Evolutionary conservation across 2,113 vertebrate genomes (phyloP).

Genomic region (Hiodon tergisus): DNA sequence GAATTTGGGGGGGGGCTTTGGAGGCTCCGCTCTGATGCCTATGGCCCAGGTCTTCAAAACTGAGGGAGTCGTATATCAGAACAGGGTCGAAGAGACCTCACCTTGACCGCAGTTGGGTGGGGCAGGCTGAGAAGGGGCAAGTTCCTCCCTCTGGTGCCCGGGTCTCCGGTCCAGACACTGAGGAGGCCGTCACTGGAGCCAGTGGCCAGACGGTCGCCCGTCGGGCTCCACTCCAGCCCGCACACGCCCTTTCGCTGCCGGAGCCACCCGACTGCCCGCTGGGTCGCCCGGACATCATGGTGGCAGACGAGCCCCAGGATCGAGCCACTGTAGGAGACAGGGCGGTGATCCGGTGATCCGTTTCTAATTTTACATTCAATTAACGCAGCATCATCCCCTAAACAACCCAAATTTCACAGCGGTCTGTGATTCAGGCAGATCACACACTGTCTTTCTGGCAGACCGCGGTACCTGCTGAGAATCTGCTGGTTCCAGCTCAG

Average conservation of each 20-base stretch:
- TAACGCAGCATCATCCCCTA: neutral
- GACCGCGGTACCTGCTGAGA: constrained; percentile 68
- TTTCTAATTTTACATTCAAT: neutral
- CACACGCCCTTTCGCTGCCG: constrained; percentile 55
- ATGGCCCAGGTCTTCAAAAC: neutral
- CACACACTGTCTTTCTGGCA: neutral
- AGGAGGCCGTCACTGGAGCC: constrained; percentile 60
- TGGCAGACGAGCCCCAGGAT: constrained; percentile 62
- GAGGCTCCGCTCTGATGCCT: neutral
- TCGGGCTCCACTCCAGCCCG: constrained; percentile 67
- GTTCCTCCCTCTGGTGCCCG: constrained; percentile 32
- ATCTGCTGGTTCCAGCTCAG: constrained; percentile 69
- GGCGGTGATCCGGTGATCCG: neutral
- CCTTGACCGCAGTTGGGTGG: constrained; percentile 68
- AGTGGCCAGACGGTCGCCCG: constrained; percentile 54
- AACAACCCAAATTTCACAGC: neutral
- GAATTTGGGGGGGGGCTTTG: no score
- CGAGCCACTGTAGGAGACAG: constrained; percentile 57
- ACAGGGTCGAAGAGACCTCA: constrained; percentile 28
- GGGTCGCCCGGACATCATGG: constrained; percentile 50
- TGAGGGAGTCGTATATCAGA: neutral
- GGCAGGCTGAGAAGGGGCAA: constrained; percentile 46
- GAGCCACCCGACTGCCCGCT: constrained; percentile 45
- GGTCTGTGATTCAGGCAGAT: neutral
- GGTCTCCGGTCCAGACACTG: constrained; percentile 58